These are phyloP conservation scores for Nixonia krombeini DNA, from an alignment of 1,140 invertebrate species.

Conservation along the genomic window DNA sequence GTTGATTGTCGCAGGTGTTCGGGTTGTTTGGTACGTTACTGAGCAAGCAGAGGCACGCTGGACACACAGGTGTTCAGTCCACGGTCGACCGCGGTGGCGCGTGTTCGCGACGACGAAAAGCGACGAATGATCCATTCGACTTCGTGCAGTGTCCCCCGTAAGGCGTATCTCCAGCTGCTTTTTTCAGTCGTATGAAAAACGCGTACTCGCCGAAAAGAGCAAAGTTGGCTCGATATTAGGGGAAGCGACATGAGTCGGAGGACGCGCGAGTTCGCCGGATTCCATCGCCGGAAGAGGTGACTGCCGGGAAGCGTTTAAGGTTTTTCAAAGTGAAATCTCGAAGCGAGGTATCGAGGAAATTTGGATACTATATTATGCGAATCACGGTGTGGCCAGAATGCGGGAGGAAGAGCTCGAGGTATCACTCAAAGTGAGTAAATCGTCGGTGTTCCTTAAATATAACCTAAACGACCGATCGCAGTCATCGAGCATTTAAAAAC, in stretches of 20 bases:
- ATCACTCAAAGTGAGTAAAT: constrained; percentile 83
- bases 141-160: background rate
- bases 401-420: constrained; percentile 93
- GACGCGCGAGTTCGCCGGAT: constrained; percentile 26
- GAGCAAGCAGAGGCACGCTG: background rate
- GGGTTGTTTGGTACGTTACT: background rate
- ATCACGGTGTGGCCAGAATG: constrained; percentile 74
- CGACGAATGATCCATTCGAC: background rate
- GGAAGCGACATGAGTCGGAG: constrained; percentile 7
- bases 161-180: constrained; percentile 4
- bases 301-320: constrained; percentile 6
- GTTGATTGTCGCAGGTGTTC: no score
- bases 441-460: background rate
- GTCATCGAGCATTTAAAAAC: background rate
- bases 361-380: constrained; percentile 58
- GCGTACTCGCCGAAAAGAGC: background rate
- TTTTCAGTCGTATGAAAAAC: constrained; percentile 4
- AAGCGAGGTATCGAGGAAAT: constrained; percentile 20
- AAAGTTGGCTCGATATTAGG: background rate
- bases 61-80: constrained; percentile 31
- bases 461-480: background rate
- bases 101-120: constrained; percentile 27
- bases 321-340: constrained; percentile 6
- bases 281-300: constrained; percentile 21
- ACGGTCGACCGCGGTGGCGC: constrained; percentile 48